Percentiles rank a stretch among this genome's conserved stretches.
Evolutionary conservation across 2,113 vertebrate genomes (phyloP).

Genomic region (Fulica atra): DNA sequence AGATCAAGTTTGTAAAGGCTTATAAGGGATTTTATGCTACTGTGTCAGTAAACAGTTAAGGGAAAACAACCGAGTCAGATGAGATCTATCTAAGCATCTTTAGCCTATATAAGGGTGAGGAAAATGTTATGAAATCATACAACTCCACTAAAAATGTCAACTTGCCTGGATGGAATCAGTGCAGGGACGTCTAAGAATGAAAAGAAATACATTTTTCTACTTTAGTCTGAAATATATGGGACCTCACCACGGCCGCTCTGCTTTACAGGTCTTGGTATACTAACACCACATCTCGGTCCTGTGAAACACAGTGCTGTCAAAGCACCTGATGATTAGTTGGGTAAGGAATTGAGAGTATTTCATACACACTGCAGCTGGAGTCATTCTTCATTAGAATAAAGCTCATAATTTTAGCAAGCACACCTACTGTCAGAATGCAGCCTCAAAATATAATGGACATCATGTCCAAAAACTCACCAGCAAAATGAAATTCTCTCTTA

Average conservation of each 20-base stretch:
- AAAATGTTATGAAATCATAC: neutral
- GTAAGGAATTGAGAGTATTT: conserved; percentile 1
- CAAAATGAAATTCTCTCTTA: neutral
- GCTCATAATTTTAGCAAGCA: neutral
- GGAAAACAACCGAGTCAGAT: neutral
- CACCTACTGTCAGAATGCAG: neutral
- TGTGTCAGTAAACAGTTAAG: neutral
- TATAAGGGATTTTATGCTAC: neutral
- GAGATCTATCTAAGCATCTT: neutral
- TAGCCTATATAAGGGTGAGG: neutral
- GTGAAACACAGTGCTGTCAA: conserved; percentile 30
- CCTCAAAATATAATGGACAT: neutral
- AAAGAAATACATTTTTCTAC: conserved; percentile 36
- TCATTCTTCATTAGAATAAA: conserved; percentile 28
- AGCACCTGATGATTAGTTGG: neutral
- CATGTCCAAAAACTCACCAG: neutral
- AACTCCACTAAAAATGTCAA: conserved; percentile 36
- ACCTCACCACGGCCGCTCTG: neutral
- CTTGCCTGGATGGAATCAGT: neutral
- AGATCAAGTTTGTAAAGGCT: neutral
- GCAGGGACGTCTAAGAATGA: neutral
- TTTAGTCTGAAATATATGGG: neutral
- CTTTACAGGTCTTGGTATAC: neutral
- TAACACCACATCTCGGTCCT: neutral
- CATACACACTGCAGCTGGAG: neutral